phyloP scores from a whole-genome alignment of 2,113 vertebrate species.

The Physeter macrocephalus region DNA sequence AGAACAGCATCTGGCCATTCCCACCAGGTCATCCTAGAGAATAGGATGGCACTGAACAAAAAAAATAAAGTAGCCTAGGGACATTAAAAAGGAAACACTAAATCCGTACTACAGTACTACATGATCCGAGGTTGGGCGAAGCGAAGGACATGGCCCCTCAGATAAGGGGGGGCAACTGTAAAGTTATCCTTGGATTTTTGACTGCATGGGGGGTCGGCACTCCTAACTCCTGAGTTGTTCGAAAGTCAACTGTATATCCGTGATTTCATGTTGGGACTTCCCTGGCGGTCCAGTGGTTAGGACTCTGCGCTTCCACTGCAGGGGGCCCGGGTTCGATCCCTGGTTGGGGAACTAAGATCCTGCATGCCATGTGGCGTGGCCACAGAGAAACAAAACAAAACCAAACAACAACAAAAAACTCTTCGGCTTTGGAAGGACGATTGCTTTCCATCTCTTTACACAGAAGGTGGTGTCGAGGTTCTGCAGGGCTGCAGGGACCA shows the following conservation, averaged over 20 bases:
- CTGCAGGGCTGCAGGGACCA: background rate
- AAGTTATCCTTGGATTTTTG: background rate
- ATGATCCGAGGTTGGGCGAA: background rate
- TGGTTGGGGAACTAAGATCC: no score
- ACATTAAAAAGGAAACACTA: no score
- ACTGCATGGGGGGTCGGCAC: background rate
- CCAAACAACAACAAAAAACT: background rate
- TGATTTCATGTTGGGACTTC: no score
- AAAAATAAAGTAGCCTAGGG: no score
- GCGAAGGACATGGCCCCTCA: background rate
- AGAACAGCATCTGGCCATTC: no score
- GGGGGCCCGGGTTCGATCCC: no score
- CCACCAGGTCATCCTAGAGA: no score
- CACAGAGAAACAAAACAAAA: no score
- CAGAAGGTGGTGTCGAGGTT: background rate
- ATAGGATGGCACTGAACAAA: no score
- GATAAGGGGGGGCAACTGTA: background rate
- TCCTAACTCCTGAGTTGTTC: background rate
- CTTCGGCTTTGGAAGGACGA: background rate
- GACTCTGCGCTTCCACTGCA: no score
- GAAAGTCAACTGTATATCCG: background rate
- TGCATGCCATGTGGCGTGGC: no score
- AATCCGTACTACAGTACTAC: background rate
- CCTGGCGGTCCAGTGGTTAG: no score
- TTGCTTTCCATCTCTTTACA: background rate